These are phyloP conservation scores for Hydrocynus forskahlii DNA, from an alignment of 2,797 vertebrate species.

Conservation along the genomic window DNA sequence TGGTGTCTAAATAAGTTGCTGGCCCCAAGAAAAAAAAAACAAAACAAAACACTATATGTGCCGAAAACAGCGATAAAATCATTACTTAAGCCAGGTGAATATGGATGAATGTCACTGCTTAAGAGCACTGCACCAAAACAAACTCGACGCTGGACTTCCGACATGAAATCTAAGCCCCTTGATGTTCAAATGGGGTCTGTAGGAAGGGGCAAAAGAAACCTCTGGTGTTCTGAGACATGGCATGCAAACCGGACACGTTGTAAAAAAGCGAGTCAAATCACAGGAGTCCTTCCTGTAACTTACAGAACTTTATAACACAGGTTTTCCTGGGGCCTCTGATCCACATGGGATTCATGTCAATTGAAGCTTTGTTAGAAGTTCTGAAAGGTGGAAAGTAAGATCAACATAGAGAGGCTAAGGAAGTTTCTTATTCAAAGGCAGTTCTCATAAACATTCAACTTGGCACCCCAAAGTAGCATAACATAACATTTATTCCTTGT, in stretches of 20 bases:
- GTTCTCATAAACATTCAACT: slow-evolving; percentile 38
- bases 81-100: neutral
- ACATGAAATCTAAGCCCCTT: neutral
- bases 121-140: neutral
- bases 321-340: slow-evolving; percentile 16
- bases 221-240: neutral
- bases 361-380: slow-evolving; percentile 16
- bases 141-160: neutral
- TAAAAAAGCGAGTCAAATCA: slow-evolving; percentile 32
- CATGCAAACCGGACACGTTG: neutral
- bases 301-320: neutral
- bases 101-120: neutral
- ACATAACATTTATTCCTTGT: slow-evolving; percentile 33
- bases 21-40: neutral
- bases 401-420: neutral
- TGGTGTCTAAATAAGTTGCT: neutral
- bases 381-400: neutral
- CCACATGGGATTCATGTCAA: slow-evolving; percentile 30
- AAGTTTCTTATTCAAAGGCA: slow-evolving; percentile 28
- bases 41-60: neutral
- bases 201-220: neutral
- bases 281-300: slow-evolving; percentile 9
- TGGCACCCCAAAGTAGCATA: slow-evolving; percentile 8
- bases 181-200: neutral
- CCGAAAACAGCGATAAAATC: neutral